Base-by-base conservation (phyloP, 2,888 invertebrate genomes). In the Calephelis perditalis region DNA sequence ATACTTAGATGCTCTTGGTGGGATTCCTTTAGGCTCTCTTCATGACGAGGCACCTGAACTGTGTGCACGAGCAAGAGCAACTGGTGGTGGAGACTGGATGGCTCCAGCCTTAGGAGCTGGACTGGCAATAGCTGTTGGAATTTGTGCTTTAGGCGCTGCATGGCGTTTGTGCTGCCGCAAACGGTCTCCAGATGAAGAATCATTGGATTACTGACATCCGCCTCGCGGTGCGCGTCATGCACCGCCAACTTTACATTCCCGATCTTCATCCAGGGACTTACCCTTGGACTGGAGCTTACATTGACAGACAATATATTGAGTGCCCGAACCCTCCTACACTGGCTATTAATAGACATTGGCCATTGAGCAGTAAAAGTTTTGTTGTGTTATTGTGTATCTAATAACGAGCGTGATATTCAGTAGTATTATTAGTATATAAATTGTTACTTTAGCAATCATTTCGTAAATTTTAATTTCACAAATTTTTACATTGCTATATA, bases 1-100 rank as follows among this genome's bases (percentile, higher is more conserved):
- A 4, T 92, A 92, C 68, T 83, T 91, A 60, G 92, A 91, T 69
- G 86, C 81, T 63, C 74, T 86, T 65, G 82, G 73, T 65, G 89
- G 81, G 62, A 80, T 84, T 60, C 82, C 84, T 26, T 76, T 89
- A 57, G 89, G 91, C 3, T 91, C 92, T 64, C 79, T 94, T 57
- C 93, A 95, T 70, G 96, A 96, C 77, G 96, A 96, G 77, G 94
- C 96, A 0, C 92, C 94, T 0, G 95, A 96, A 72, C 88, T 96
- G 11, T 96, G 96, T 74, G 91, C 92, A 35, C 86, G 91, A 15
- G 90, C 89, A 1, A 82, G 86, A 26, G 90, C 84, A 68, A 78
- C 83, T 3, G 84, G 81, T 2, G 81, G 88, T 6, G 86, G 91
- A 0, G 93, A 93, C 66, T 94, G 93, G 93, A 86, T 92, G 49